Evolutionary conservation across 2,888 invertebrate species (phyloP).

Genomic region (Philonicus albiceps): DNA sequence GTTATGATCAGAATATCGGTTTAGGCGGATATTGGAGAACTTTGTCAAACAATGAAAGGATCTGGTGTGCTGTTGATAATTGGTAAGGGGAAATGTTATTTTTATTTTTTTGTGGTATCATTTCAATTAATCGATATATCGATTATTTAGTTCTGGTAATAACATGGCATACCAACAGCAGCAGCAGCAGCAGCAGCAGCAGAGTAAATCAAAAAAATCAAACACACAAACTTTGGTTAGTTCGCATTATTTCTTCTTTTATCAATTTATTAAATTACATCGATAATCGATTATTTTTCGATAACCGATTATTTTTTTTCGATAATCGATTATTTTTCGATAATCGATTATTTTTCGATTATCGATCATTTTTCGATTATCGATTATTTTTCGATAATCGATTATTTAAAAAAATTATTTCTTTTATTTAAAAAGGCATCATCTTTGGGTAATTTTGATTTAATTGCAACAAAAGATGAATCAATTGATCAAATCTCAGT

Average conservation of each 20-base stretch:
- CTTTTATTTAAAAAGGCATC: constrained; percentile 49
- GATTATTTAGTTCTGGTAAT: background rate
- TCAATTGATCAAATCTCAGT: constrained; percentile 58
- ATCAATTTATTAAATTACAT: no score
- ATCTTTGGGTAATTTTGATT: constrained; percentile 51
- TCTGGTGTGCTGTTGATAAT: constrained; percentile 50
- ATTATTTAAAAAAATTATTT: background rate
- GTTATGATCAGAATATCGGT: constrained; percentile 43
- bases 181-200: constrained; percentile 36
- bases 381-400: no score
- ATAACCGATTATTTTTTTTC: no score
- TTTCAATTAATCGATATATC: background rate
- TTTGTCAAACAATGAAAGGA: constrained; percentile 48
- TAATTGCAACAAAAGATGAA: constrained; percentile 47
- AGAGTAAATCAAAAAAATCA: constrained; percentile 35
- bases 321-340: background rate
- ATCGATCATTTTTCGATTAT: background rate
- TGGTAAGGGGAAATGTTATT: constrained; percentile 12
- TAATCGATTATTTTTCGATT: no score
- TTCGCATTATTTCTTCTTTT: background rate
- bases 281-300: background rate
- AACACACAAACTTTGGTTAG: constrained; percentile 14
- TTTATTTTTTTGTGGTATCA: background rate
- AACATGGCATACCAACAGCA: constrained; percentile 15
- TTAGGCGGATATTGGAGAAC: constrained; percentile 51